Percentiles rank a stretch among this genome's conserved stretches.
These are phyloP conservation scores for Trididemnum nubilum DNA, from an alignment of 23 tunicate species.

Conservation along the genomic window DNA sequence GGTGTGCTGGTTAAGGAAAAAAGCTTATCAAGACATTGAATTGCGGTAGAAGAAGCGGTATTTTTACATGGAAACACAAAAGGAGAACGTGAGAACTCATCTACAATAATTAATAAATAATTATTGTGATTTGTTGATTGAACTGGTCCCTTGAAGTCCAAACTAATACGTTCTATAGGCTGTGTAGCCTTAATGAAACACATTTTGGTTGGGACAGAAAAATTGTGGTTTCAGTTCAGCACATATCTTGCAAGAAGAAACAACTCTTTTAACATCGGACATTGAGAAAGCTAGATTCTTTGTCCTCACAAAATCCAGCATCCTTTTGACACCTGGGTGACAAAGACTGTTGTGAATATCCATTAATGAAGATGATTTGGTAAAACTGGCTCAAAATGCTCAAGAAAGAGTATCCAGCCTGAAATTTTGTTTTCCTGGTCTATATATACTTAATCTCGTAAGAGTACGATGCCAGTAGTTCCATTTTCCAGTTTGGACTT, in stretches of 20 bases:
- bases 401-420: neutral
- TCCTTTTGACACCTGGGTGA: constrained; percentile 26
- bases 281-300: constrained; percentile 26
- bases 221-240: constrained; percentile 16
- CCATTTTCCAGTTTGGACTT: neutral
- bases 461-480: neutral
- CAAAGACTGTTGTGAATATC: constrained; percentile 11
- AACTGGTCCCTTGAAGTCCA: constrained; percentile 23
- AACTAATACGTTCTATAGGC: constrained; percentile 14
- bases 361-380: neutral
- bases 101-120: constrained; percentile 6
- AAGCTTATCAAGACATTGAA: neutral
- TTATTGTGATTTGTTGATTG: neutral
- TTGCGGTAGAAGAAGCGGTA: no score
- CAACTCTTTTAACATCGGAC: neutral
- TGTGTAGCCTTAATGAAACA: constrained; percentile 17
- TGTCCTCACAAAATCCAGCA: constrained; percentile 27
- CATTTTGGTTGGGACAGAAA: neutral
- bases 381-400: neutral
- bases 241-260: neutral
- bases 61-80: no score
- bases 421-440: neutral
- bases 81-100: no score
- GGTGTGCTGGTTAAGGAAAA: neutral
- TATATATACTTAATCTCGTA: neutral